Evolutionary conservation across 1,140 invertebrate species (phyloP).

Genomic region (Drosophila suzukii): DNA sequence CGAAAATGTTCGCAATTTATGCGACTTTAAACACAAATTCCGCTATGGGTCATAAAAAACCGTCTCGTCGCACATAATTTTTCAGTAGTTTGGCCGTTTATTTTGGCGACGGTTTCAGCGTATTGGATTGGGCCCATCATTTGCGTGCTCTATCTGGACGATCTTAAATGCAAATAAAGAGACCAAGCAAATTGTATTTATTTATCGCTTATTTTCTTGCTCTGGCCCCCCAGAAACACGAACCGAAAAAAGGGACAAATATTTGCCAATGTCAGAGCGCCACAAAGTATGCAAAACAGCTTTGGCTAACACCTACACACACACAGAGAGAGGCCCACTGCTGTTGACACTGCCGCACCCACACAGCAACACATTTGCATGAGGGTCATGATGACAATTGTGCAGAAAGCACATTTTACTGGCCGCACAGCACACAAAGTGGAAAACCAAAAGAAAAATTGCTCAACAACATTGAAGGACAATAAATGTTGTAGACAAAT

Average conservation of each 20-base stretch:
- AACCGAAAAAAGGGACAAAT: constrained; percentile 74
- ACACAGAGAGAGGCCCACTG: constrained; percentile 7
- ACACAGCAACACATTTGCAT: constrained; percentile 36
- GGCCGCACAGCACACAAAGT: constrained; percentile 48
- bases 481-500: constrained; percentile 80
- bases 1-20: constrained; percentile 47
- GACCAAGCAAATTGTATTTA: constrained; percentile 78
- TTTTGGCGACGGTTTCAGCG: constrained; percentile 13
- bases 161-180: constrained; percentile 78
- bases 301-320: constrained; percentile 72
- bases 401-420: constrained; percentile 72
- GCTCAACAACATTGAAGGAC: constrained; percentile 54
- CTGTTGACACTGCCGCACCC: constrained; percentile 39
- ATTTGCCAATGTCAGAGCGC: constrained; percentile 71
- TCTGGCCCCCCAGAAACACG: constrained; percentile 33
- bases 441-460: constrained; percentile 72
- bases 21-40: constrained; percentile 51
- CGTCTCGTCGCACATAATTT: constrained; percentile 55
- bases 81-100: constrained; percentile 54
- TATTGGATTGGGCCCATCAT: constrained; percentile 42
- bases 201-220: constrained; percentile 80
- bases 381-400: constrained; percentile 81
- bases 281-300: constrained; percentile 80
- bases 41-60: constrained; percentile 42
- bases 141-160: constrained; percentile 73